Evolutionary conservation across 1,140 invertebrate species (phyloP), one percentile per base, ranked within the genome.

Genomic region (Hermatobates lingyangjiaoensis): DNA sequence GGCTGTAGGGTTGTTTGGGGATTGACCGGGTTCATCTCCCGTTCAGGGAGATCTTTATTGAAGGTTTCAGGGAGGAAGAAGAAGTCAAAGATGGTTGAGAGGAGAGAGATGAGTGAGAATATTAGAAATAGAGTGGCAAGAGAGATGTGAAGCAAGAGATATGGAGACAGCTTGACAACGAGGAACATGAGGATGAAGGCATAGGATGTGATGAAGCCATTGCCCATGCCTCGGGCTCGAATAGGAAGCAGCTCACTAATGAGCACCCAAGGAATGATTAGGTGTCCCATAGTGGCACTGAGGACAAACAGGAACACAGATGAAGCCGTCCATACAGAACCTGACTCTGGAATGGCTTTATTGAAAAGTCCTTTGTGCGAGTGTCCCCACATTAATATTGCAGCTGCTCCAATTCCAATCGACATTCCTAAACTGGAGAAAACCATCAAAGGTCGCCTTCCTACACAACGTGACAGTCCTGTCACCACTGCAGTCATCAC

Each of bases 11-110:
- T n/a, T n/a, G n/a, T n/a, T n/a, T n/a, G n/a, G n/a, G n/a, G n/a
- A n/a, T 48, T 53, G 3, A 7, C 25, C 54, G 70, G 70, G 53
- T 63, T 62, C 18, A 61, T 57, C 59, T 74, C 70, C 56, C 75
- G 74, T 54, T 76, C 70, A 12, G 57, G 53, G 48, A 85, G 71
- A 10, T 66, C 74, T 61, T 76, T 79, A 0, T 80, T 79, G 52
- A 80, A 71, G 0, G 82, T 87, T 68, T 87, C 83, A 1, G 82
- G 82, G 25, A 86, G 61, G 51, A 74, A 73, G 30, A 77, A 64
- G 48, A 71, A 74, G 21, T 79, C 64, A 58, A 79, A 74, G 14
- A 70, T 54, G 18, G 73, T 64, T 4, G 74, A 72, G 3, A 75
- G 7, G 3, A 75, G 57, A 34, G 78, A 78, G 4, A 74, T 66